Evolutionary conservation across 2,113 vertebrate species (phyloP).

Genomic region (Festucalex cinctus): DNA sequence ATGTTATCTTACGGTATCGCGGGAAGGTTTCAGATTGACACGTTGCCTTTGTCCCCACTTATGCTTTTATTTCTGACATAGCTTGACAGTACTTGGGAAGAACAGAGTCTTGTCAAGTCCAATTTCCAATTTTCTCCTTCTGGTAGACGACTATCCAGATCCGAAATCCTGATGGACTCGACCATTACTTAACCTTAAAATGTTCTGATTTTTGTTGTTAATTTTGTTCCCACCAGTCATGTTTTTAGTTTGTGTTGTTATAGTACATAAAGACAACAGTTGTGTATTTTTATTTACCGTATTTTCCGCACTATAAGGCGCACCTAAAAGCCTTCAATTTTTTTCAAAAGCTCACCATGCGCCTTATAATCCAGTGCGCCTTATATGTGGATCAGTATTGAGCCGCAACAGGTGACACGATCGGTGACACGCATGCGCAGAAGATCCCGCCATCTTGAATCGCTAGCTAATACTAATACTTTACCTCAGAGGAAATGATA

Average conservation of each 20-base stretch:
- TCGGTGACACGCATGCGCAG: too few species aligned
- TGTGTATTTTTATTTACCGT: neutral
- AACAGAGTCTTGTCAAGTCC: neutral
- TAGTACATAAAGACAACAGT: neutral
- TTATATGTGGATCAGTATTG: too few species aligned
- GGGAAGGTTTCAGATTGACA: neutral
- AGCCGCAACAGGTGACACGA: too few species aligned
- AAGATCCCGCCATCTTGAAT: too few species aligned
- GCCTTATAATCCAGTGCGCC: too few species aligned
- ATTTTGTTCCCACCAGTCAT: neutral
- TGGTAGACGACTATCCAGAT: neutral
- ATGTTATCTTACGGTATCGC: constrained; percentile 13
- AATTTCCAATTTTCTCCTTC: neutral
- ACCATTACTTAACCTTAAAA: neutral
- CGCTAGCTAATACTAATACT: too few species aligned
- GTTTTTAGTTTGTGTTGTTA: neutral
- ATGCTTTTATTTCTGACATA: neutral
- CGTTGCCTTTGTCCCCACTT: constrained; percentile 5
- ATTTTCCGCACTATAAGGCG: too few species aligned
- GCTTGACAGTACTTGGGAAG: neutral
- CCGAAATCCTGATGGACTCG: neutral
- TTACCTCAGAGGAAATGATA: too few species aligned
- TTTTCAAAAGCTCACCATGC: too few species aligned
- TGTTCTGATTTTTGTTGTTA: neutral
- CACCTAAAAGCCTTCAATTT: too few species aligned